These are phyloP conservation scores for Drosophila mayri DNA, from an alignment of 1,140 invertebrate species.

Conservation along the genomic window DNA sequence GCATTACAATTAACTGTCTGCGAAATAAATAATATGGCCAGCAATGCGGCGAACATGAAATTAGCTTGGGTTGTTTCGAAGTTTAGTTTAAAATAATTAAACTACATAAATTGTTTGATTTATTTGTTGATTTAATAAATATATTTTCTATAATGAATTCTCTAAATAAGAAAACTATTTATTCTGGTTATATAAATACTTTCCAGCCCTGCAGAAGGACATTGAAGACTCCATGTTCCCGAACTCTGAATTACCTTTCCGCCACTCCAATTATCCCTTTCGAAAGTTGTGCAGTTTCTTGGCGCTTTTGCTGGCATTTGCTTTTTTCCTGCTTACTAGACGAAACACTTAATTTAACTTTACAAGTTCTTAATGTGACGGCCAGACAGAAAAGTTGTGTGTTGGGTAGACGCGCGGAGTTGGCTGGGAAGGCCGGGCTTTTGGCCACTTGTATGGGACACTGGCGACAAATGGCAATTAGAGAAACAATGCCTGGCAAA, in stretches of 20 bases:
- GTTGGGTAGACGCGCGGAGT: not conserved
- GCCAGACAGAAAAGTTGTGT: slow-evolving; percentile 61
- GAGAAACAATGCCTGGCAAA: slow-evolving; percentile 68
- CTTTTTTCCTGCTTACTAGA: slow-evolving; percentile 72
- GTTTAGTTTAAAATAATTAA: slow-evolving; percentile 1
- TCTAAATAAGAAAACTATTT: not conserved
- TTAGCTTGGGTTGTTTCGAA: slow-evolving; percentile 27
- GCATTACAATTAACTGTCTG: slow-evolving; percentile 78
- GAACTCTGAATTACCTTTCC: slow-evolving; percentile 27
- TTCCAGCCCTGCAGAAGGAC: not conserved
- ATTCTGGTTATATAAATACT: not conserved
- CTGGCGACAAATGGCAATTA: slow-evolving; percentile 74
- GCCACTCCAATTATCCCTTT: slow-evolving; percentile 32
- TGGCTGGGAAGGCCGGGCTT: not conserved
- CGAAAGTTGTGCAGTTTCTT: slow-evolving; percentile 64
- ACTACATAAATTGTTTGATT: too few species aligned
- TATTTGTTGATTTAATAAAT: not conserved
- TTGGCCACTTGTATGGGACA: slow-evolving; percentile 31
- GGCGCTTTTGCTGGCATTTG: slow-evolving; percentile 48
- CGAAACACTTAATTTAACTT: slow-evolving; percentile 83
- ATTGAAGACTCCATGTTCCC: not conserved
- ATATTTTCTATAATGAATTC: not conserved
- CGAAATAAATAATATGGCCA: slow-evolving; percentile 71
- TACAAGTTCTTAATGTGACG: slow-evolving; percentile 81
- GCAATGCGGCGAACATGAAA: slow-evolving; percentile 18